Percentiles rank a stretch among this genome's conserved stretches.
phyloP scores from a whole-genome alignment of 1,140 invertebrate genomes.

The Diorhabda elongata region DNA sequence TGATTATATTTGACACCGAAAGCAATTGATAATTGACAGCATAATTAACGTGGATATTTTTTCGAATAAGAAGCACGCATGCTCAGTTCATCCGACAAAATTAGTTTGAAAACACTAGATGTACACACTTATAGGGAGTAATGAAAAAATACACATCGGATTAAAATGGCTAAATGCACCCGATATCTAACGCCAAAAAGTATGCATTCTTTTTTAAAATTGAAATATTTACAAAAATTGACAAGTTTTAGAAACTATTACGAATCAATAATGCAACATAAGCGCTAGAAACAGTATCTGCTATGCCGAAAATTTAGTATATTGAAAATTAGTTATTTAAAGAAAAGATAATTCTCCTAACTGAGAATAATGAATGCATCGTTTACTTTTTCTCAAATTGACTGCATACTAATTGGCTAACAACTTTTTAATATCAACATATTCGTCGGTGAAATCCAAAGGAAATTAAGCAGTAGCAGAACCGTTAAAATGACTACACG shows the following conservation, averaged over 20 bases:
- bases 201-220: background rate
- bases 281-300: no score
- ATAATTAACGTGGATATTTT: background rate
- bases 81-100: constrained; percentile 1
- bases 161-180: constrained; percentile 2
- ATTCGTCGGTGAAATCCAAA: background rate
- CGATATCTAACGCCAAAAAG: background rate
- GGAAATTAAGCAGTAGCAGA: constrained; percentile 30
- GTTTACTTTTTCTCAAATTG: no score
- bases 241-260: no score
- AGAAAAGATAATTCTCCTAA: no score
- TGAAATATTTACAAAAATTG: background rate
- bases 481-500: constrained; percentile 34
- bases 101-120: background rate
- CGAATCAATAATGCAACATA: no score
- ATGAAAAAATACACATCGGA: background rate
- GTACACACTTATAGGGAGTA: background rate
- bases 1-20: constrained; percentile 4
- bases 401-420: background rate
- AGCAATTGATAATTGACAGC: constrained; percentile 4
- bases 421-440: constrained; percentile 20
- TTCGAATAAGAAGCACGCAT: background rate
- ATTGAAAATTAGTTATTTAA: no score
- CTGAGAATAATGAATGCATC: no score
- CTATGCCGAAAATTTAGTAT: no score